Percentiles rank a stretch among this genome's conserved stretches.
Conservation (phyloP, 2,888 invertebrate species). For the Caenorhabditis drosophilae region DNA sequence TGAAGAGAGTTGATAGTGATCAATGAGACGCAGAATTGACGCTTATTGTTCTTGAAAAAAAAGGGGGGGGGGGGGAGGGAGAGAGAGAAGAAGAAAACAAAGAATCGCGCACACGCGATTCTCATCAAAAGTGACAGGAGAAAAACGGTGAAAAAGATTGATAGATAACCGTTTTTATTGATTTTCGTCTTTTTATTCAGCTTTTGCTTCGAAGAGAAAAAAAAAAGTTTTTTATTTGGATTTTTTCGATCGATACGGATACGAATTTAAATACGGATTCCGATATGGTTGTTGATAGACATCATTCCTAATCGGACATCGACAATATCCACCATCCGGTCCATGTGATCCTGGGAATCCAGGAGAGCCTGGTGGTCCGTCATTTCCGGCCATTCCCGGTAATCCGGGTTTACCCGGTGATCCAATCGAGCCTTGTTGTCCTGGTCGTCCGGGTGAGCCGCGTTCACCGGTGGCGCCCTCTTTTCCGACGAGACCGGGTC, state of each 20-base stretch:
- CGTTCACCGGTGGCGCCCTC: conserved; percentile 30
- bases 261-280: conserved; percentile 17
- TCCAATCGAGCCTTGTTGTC: conserved; percentile 30
- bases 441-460: conserved; percentile 28
- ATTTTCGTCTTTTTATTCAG: no score
- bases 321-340: conserved; percentile 43
- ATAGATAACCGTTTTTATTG: no score
- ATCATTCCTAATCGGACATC: conserved; percentile 25
- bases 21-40: no score
- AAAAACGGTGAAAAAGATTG: neutral
- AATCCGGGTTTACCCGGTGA: conserved; percentile 30
- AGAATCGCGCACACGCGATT: neutral
- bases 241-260: conserved; percentile 18
- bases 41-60: no score
- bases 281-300: neutral
- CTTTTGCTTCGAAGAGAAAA: no score
- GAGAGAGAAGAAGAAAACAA: neutral
- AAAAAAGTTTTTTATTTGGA: neutral
- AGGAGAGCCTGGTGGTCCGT: conserved; percentile 24
- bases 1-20: no score
- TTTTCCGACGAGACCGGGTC: conserved; percentile 33
- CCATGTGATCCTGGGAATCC: conserved; percentile 37
- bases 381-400: conserved; percentile 16
- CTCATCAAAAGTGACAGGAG: neutral
- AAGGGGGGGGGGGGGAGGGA: neutral